A percentile compares a stretch with the other conserved stretches of the same genome.
Evolutionary conservation across 2,888 invertebrate genomes (phyloP).

Genomic region (Fabriciana adippe): DNA sequence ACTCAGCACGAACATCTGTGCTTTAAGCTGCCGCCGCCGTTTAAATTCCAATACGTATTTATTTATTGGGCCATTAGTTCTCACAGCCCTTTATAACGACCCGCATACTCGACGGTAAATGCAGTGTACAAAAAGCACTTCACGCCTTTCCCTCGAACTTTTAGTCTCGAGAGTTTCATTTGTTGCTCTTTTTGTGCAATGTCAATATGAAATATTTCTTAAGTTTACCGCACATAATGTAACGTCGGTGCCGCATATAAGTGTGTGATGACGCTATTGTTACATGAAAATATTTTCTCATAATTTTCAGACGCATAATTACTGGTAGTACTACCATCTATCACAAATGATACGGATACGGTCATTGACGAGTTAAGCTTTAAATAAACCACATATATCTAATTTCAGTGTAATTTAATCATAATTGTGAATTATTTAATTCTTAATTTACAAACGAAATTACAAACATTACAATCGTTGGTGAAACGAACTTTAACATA

Average conservation of each 20-base stretch:
- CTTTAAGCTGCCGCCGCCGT: constrained; percentile 19
- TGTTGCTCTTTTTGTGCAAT: constrained; percentile 29
- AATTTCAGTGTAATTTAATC: too few relatives aligned
- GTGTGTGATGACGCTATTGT: too few relatives aligned
- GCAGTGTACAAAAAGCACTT: constrained; percentile 34
- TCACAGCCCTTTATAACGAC: constrained; percentile 32
- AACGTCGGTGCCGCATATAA: background rate
- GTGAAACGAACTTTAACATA: too few relatives aligned
- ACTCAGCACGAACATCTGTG: constrained; percentile 18
- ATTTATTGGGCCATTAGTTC: constrained; percentile 33
- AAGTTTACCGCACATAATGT: background rate
- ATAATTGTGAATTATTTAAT: too few relatives aligned
- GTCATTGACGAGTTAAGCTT: too few relatives aligned
- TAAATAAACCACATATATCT: too few relatives aligned
- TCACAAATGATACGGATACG: too few relatives aligned
- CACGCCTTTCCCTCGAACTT: constrained; percentile 35
- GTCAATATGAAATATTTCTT: constrained; percentile 9
- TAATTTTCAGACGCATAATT: too few relatives aligned
- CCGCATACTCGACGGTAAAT: constrained; percentile 32
- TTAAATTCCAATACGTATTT: constrained; percentile 28
- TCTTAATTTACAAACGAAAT: too few relatives aligned
- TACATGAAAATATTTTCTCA: too few relatives aligned
- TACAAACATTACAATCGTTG: too few relatives aligned
- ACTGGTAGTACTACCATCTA: too few relatives aligned
- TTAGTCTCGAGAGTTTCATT: constrained; percentile 31